These are phyloP conservation scores for Brachionus paranguensis DNA, from an alignment of 1,140 invertebrate genomes.

Conservation along the genomic window DNA sequence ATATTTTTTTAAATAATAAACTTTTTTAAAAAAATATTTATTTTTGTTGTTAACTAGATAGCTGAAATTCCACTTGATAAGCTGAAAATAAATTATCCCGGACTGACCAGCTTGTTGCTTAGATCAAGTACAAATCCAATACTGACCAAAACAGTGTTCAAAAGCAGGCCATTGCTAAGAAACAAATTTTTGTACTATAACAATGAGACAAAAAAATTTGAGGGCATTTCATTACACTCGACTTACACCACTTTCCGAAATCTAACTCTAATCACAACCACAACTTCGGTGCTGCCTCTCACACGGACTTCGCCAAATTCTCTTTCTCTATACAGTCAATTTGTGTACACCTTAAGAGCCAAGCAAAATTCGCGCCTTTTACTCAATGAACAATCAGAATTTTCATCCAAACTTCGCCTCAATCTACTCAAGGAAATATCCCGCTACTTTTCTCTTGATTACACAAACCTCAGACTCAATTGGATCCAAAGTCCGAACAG, in stretches of 20 bases:
- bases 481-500: constrained; percentile 3
- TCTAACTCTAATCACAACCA: neutral
- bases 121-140: neutral
- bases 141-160: neutral
- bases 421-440: constrained; percentile 6
- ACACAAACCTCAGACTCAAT: neutral
- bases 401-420: constrained; percentile 10
- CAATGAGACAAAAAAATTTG: constrained; percentile 1
- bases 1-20: neutral
- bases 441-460: neutral
- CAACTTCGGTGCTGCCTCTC: neutral
- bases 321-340: neutral
- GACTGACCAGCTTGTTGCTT: neutral
- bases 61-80: constrained; percentile 16
- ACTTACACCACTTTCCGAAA: neutral
- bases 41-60: neutral
- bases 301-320: neutral
- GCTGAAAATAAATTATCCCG: constrained; percentile 13
- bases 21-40: neutral
- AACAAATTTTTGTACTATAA: constrained; percentile 31
- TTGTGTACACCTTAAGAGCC: constrained; percentile 3
- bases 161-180: neutral
- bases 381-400: constrained; percentile 17
- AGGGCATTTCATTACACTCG: constrained; percentile 24
- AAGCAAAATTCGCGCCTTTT: neutral